Percentiles rank a stretch among this genome's conserved stretches.
Conservation (phyloP, 2,888 invertebrate species). For the Tenodera sinensis region DNA sequence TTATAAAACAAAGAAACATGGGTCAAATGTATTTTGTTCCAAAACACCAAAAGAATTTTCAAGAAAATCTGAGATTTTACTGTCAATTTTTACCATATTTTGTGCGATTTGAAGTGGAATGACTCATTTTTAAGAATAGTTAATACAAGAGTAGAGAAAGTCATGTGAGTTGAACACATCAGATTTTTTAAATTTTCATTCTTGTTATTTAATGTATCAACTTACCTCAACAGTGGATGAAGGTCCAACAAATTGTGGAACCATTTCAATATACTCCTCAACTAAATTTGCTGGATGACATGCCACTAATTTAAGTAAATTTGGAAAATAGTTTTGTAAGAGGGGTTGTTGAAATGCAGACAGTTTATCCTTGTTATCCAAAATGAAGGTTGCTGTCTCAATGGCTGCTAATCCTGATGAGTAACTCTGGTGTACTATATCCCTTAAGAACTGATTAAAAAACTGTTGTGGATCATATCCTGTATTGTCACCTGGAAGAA, state of each 20-base stretch:
- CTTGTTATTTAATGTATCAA: background rate
- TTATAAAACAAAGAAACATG: no score
- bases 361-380: constrained; percentile 11
- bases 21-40: no score
- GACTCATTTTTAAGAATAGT: no score
- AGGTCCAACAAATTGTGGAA: constrained; percentile 23
- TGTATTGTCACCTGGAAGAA: constrained; percentile 21
- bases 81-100: no score
- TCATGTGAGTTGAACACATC: no score
- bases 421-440: constrained; percentile 30
- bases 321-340: constrained; percentile 28
- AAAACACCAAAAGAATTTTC: no score
- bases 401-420: constrained; percentile 31
- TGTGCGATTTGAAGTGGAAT: no score
- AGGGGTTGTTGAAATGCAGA: constrained; percentile 3
- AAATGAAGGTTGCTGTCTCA: constrained; percentile 26
- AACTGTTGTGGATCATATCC: constrained; percentile 24
- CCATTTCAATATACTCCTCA: constrained; percentile 29
- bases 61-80: no score
- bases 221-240: constrained; percentile 26
- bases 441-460: constrained; percentile 27
- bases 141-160: no score
- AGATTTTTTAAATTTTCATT: background rate
- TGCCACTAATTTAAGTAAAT: constrained; percentile 30
- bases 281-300: constrained; percentile 29